Evolutionary conservation across 2,797 vertebrate species (phyloP).

Genomic region (Clamator glandarius): DNA sequence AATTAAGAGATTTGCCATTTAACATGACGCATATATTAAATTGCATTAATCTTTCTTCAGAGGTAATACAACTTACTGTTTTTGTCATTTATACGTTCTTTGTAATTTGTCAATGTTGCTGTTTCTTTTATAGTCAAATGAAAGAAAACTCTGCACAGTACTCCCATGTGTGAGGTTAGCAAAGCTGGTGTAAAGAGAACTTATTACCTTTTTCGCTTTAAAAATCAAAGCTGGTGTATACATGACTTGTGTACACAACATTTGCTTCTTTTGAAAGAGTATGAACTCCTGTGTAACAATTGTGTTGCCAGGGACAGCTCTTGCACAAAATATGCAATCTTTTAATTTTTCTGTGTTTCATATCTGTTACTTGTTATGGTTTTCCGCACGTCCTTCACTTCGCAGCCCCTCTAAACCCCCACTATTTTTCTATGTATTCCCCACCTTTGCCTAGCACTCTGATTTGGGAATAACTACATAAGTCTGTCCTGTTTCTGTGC

Average conservation of each 20-base stretch:
- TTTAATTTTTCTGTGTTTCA: not conserved
- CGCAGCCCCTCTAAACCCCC: not conserved
- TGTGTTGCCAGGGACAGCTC: not conserved
- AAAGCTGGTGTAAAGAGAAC: not conserved
- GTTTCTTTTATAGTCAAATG: not conserved
- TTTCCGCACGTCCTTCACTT: not conserved
- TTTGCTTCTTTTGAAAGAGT: not conserved
- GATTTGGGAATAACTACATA: not conserved
- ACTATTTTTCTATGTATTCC: not conserved
- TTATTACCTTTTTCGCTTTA: slow-evolving; percentile 1
- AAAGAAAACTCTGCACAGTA: not conserved
- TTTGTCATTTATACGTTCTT: not conserved
- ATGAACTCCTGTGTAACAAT: not conserved
- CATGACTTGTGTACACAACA: not conserved
- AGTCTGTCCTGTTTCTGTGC: not conserved
- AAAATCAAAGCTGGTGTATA: not conserved
- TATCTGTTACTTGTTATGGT: not conserved
- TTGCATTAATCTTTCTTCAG: slow-evolving; percentile 26
- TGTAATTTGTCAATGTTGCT: not conserved
- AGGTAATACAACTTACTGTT: not conserved
- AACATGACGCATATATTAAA: not conserved
- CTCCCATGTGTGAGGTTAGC: not conserved
- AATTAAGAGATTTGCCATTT: slow-evolving; percentile 19
- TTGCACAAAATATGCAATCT: not conserved
- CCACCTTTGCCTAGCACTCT: not conserved